Evolutionary conservation across 2,888 invertebrate species (phyloP), one percentile per base, ranked within the genome.

Genomic region (Ecdyonurus torrentis): DNA sequence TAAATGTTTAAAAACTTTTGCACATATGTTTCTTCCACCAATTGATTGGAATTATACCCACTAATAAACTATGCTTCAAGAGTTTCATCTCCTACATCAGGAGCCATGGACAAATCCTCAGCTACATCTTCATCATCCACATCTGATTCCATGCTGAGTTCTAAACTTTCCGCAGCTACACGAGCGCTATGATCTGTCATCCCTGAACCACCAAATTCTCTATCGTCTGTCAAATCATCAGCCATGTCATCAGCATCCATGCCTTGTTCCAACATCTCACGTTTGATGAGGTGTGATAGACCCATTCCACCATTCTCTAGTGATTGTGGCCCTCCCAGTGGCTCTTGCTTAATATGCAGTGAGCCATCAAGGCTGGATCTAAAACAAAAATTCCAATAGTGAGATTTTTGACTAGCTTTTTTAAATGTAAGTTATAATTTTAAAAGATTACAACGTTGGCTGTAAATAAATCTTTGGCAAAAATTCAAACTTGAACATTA

Each of bases 21-120:
- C 37, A 37, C 37, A 37, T 37, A 15, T 37, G 37, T 5, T 15
- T 37, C n/a, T n/a, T n/a, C n/a, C n/a, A n/a, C n/a, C n/a, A n/a
- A n/a, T n/a, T n/a, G n/a, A n/a, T n/a, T n/a, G n/a, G n/a, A n/a
- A n/a, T n/a, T n/a, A n/a, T n/a, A n/a, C n/a, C n/a, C 37, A 37
- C 37, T 37, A 15, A 37, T 37, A 10, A 15, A 37, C 37, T 37
- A 37, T 37, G 37, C 37, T 37, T 37, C 37, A 37, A 37, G 37
- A 15, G 37, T 5, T 5, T 37, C 37, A 5, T 67, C 67, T 52
- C 59, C 61, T 15, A 59, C 63, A 20, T 67, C 67, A 15, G 66
- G 66, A 18, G 65, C 65, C 67, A 67, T 67, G 7, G 67, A 67
- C 50, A 67, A 64, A 50, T 67, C 67, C 60, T 67, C 65, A 2